Percentiles rank a stretch among this genome's conserved stretches.
These are phyloP conservation scores for Myotis pilosus DNA, from an alignment of 2,797 vertebrate species.

Conservation along the genomic window DNA sequence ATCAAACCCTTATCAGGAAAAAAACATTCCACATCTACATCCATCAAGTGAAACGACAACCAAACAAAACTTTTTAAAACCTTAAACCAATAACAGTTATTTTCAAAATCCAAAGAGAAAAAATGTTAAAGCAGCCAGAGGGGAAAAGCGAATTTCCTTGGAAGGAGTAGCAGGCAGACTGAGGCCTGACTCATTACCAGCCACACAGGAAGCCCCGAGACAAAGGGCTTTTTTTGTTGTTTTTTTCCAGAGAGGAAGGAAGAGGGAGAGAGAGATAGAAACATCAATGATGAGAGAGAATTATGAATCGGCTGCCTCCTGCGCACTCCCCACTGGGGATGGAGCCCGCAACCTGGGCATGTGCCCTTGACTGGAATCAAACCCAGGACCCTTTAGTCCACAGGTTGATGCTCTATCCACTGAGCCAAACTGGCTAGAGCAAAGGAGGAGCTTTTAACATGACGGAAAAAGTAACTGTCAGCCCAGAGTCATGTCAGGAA, in stretches of 20 bases:
- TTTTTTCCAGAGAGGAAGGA: too few relatives aligned
- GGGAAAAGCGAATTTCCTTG: background rate
- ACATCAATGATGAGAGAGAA: too few relatives aligned
- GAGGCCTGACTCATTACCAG: background rate
- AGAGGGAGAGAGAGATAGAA: too few relatives aligned
- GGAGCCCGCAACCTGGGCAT: too few relatives aligned
- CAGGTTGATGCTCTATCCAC: too few relatives aligned
- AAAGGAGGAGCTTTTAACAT: background rate
- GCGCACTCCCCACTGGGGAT: too few relatives aligned
- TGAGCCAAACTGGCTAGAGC: too few relatives aligned
- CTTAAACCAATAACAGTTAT: background rate
- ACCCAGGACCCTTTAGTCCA: too few relatives aligned
- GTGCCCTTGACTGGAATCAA: too few relatives aligned
- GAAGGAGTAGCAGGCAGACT: background rate
- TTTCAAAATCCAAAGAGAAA: background rate
- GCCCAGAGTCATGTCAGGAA: background rate
- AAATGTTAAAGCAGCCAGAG: background rate
- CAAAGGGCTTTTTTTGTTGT: background rate
- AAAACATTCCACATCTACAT: background rate
- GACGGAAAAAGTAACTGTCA: background rate
- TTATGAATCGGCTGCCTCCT: too few relatives aligned
- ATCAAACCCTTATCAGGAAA: background rate
- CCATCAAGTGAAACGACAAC: background rate
- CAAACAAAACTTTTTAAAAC: background rate
- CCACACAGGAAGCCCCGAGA: background rate